Percentiles rank a stretch among this genome's conserved stretches.
Evolutionary conservation across 2,113 vertebrate species (phyloP).

Genomic region (Tricholaema leucomelas): DNA sequence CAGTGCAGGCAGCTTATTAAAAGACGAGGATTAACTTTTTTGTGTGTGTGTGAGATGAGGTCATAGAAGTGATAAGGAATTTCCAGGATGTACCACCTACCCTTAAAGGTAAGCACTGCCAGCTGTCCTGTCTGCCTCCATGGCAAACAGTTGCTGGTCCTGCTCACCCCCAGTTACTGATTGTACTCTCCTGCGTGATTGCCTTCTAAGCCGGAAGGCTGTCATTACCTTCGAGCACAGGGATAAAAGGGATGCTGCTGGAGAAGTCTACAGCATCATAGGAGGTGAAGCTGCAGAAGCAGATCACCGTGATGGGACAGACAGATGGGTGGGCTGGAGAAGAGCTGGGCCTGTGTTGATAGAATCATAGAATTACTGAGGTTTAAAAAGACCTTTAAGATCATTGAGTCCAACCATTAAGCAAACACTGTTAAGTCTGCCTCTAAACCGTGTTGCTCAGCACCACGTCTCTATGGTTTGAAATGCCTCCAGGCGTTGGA

Average conservation of each 20-base stretch:
- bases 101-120: neutral
- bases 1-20: slow-evolving; percentile 36
- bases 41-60: neutral
- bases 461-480: no score
- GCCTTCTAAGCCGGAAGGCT: neutral
- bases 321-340: neutral
- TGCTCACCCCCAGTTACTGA: rapidly evolving
- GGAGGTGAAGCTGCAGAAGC: neutral
- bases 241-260: neutral
- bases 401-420: no score
- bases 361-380: no score
- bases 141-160: neutral
- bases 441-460: no score
- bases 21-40: slow-evolving; percentile 21
- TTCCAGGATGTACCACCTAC: slow-evolving; percentile 10
- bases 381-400: no score
- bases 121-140: neutral
- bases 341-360: neutral
- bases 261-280: neutral
- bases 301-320: neutral
- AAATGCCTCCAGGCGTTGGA: no score
- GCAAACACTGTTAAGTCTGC: no score
- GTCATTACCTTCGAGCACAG: neutral
- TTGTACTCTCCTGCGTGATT: rapidly evolving
- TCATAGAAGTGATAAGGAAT: neutral